Evolutionary conservation across 2,113 vertebrate genomes (phyloP), one percentile per base, ranked within the genome.

Genomic region (Sinocyclocheilus maitianheensis): DNA sequence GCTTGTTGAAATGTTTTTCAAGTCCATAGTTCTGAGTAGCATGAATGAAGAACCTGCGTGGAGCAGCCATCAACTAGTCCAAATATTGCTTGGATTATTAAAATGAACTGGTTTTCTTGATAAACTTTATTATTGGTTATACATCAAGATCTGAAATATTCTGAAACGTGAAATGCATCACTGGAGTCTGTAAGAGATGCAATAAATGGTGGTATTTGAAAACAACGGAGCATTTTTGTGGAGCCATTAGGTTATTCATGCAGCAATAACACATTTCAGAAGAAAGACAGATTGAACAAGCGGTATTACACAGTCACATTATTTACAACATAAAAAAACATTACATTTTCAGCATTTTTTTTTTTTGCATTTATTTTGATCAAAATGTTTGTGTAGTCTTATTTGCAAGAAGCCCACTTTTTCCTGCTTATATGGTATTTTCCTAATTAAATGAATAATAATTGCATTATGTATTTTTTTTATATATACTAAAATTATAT

Each of bases 151-250:
- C 77, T 79, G 77, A n/a, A 78, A 60, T 58, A 14, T n/a, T 37
- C 18, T 58, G 53, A 46, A 62, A 40, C 14, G 30, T 14, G 30
- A 79, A 60, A 60, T 79, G 77, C 53, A 79, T 78, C 76, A 78
- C 11, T 77, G 24, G 48, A 53, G 48, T 34, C 51, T 40, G 12
- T 34, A 60, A 22, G 77, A 80, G 34, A 63, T 62, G 6, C 6
- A 80, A 80, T 80, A 63, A 63, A 80, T 34, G 6, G 10, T 79
- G 30, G 30, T 60, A 60, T 60, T 79, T 78, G 26, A 78, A 78
- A 12, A 53, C 24, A 7, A 14, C 4, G 1, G 48, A 77, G 2
- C 83, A 87, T 22, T 43, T 43, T 43, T 74, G 37, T 74, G 34
- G 30, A 40, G 22, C 34, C 16, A 72, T 20, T n/a, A 9, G 20